Evolutionary conservation across 2,888 invertebrate species (phyloP).

Genomic region (Cotesia congregata): DNA sequence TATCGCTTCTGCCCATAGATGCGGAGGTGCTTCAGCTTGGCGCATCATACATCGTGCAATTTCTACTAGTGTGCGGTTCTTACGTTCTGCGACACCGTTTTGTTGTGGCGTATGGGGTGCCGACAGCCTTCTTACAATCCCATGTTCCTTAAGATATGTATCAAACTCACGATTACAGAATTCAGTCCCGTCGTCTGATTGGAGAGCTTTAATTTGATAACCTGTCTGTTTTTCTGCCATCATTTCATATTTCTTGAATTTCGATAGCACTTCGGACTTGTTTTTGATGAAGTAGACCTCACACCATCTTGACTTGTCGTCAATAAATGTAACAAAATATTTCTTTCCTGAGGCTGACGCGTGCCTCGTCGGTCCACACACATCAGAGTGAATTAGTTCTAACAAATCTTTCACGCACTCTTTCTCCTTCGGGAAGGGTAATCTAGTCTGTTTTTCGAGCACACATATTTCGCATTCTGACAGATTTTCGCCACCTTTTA

Average conservation of each 20-base stretch:
- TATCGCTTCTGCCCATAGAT: conserved; percentile 30
- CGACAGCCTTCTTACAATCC: conserved; percentile 17
- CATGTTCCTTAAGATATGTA: conserved; percentile 7
- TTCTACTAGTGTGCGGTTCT: conserved; percentile 28
- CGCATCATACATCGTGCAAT: conserved; percentile 29
- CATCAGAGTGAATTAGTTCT: conserved; percentile 37
- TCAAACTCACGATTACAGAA: conserved; percentile 16
- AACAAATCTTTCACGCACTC: conserved; percentile 26
- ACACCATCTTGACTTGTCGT: conserved; percentile 32
- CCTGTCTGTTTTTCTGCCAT: conserved; percentile 29
- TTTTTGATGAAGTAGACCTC: conserved; percentile 23
- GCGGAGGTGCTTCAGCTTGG: conserved; percentile 7
- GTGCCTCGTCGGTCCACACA: conserved; percentile 37
- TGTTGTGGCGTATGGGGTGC: conserved; percentile 26
- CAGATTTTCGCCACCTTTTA: no score
- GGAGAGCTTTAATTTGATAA: conserved; percentile 23
- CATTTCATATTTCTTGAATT: conserved; percentile 22
- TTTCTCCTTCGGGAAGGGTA: conserved; percentile 31
- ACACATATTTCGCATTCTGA: no score
- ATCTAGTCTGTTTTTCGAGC: no score
- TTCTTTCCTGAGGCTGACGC: conserved; percentile 18
- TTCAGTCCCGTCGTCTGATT: conserved; percentile 23
- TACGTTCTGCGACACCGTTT: conserved; percentile 27
- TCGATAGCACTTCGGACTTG: conserved; percentile 20
- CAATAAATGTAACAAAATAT: conserved; percentile 33